Evolutionary conservation across 2,888 invertebrate species (phyloP).

Genomic region (Eupeodes latifasciatus): DNA sequence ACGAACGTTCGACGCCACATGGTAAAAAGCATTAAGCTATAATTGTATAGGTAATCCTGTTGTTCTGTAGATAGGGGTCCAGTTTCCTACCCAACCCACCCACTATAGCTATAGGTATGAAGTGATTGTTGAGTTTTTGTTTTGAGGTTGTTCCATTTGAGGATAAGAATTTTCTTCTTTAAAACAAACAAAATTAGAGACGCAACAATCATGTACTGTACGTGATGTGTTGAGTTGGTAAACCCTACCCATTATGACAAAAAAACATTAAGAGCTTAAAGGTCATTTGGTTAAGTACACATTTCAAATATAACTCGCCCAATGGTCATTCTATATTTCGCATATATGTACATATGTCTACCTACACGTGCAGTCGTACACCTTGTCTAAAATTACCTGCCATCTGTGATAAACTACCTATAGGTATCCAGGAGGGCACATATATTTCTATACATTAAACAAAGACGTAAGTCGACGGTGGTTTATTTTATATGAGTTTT

Average conservation of each 20-base stretch:
- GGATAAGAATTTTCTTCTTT: neutral
- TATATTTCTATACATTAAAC: constrained; percentile 14
- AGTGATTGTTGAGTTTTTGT: too few relatives aligned
- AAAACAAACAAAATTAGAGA: neutral
- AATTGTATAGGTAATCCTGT: too few relatives aligned
- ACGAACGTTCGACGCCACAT: too few relatives aligned
- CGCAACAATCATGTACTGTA: neutral
- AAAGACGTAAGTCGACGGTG: constrained; percentile 48
- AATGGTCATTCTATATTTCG: neutral
- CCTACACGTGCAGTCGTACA: neutral
- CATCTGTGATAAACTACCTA: constrained; percentile 53
- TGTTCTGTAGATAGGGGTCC: too few relatives aligned
- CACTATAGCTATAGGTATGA: too few relatives aligned
- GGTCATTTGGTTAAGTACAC: constrained; percentile 42
- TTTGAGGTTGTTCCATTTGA: too few relatives aligned
- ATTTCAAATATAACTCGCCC: constrained; percentile 9
- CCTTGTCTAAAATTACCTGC: constrained; percentile 64
- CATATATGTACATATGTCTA: neutral
- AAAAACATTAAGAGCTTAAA: constrained; percentile 33
- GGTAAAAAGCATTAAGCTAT: too few relatives aligned
- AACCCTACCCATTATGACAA: neutral
- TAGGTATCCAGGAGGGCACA: too few relatives aligned
- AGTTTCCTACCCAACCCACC: too few relatives aligned
- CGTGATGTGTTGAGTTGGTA: neutral
- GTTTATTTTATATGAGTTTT: constrained; percentile 7